Evolutionary conservation across 2,113 vertebrate genomes (phyloP), one percentile per base, ranked within the genome.

Genomic region (Istiophorus platypterus): DNA sequence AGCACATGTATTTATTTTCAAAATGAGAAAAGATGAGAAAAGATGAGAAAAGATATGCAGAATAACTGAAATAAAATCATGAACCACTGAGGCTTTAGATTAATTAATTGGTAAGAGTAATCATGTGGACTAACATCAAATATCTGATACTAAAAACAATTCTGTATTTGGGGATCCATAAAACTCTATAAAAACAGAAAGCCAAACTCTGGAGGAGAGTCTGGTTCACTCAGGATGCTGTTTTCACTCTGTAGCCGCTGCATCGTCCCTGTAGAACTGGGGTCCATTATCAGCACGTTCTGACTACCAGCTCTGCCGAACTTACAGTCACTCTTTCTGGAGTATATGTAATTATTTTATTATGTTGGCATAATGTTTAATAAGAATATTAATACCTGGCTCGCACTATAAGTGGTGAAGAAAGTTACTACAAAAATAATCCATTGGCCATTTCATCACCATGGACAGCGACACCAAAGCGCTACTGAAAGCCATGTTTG

Each of bases 121-220:
- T 34, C 6, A 34, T 34, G 3, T 34, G 31, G 31, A 34, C 6
- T 3, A 34, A 34, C 31, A n/a, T n/a, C n/a, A 34, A 39, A 9
- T 49, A 49, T 20, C 17, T 20, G 1, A 18, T 2, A 22, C 18
- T 8, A 49, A 51, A 22, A 9, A 10, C 9, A 22, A 51, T 2
- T 22, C 1, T 29, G 2, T 31, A 37, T 9, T 9, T 26, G 1
- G 4, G 26, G 3, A 58, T 68, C 22, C 13, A 76, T 37, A 20
- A 0, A 22, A 51, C 7, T 26, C 68, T 4, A 61, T 27, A 39
- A 22, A 51, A 77, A 49, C 3, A 15, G 1, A 59, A 62, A n/a
- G 31, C 76, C 24, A 78, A 62, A n/a, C 68, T 71, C 68, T 27
- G 59, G 20, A 73, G 71, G 71, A 73, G 71, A 73, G 42, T 73